Percentiles rank a stretch among this genome's conserved stretches.
Conservation (phyloP, 2,113 vertebrate species). For the Pangasianodon hypophthalmus region DNA sequence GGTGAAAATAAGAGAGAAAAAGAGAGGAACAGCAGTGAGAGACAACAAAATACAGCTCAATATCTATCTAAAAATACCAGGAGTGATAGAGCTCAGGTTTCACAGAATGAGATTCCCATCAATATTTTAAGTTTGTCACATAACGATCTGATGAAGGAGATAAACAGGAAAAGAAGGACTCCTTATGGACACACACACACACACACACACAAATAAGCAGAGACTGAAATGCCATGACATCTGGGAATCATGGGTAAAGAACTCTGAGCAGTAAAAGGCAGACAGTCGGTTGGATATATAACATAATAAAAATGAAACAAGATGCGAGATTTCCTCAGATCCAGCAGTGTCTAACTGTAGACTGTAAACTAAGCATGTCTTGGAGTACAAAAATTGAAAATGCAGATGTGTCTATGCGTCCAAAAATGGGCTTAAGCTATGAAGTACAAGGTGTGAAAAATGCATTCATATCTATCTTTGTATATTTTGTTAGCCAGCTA, state of each 20-base stretch:
- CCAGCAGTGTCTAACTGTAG: not conserved
- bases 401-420: not conserved
- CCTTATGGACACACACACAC: not conserved
- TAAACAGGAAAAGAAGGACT: not conserved
- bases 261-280: not conserved
- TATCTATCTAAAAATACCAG: conserved; percentile 5
- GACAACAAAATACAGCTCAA: conserved; percentile 10
- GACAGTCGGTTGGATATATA: not conserved
- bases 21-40: not conserved
- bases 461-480: not conserved
- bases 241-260: not conserved
- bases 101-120: not conserved
- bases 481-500: not conserved
- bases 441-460: not conserved
- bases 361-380: not conserved
- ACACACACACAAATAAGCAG: not conserved
- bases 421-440: not conserved
- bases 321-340: not conserved
- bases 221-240: not conserved
- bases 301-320: conserved; percentile 14
- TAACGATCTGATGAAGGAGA: not conserved
- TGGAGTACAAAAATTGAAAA: not conserved
- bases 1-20: not conserved
- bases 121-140: too few species aligned
- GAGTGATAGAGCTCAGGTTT: not conserved